Conservation (phyloP, 2,797 vertebrate species). For the Xenops minutus region DNA sequence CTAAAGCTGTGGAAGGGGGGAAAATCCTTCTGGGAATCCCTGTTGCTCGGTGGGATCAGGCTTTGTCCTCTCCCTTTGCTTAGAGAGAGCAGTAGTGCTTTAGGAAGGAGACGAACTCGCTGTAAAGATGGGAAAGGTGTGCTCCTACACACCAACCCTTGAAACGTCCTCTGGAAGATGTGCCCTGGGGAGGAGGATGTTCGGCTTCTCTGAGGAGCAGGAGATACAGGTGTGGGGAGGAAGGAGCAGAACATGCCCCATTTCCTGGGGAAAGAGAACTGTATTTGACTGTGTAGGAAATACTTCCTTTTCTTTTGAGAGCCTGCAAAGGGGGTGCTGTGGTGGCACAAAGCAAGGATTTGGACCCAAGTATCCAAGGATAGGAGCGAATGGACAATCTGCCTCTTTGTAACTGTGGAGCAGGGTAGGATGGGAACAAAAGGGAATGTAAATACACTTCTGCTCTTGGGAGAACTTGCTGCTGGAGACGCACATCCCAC, state of each 20-base stretch:
- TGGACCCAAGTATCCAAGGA: neutral
- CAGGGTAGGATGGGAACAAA: neutral
- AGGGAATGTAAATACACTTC: neutral
- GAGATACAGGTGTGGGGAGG: neutral
- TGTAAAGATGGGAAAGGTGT: neutral
- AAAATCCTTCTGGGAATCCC: slow-evolving; percentile 49
- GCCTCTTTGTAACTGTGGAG: neutral
- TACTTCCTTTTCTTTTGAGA: neutral
- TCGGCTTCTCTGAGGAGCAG: neutral
- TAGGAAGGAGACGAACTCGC: neutral
- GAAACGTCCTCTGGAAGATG: neutral
- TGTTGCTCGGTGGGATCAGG: neutral
- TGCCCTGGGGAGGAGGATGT: neutral
- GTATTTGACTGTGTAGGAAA: neutral
- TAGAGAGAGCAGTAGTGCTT: neutral
- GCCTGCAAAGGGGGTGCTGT: neutral
- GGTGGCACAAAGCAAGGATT: neutral
- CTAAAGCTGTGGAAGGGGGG: neutral
- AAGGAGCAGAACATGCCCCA: neutral
- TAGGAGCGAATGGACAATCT: accelerated
- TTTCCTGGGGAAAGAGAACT: neutral
- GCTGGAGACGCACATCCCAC: neutral
- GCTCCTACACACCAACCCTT: neutral
- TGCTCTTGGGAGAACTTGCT: neutral
- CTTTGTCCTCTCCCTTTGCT: slow-evolving; percentile 11